Evolutionary conservation across 2,888 invertebrate species (phyloP).

Genomic region (Ptilodon capucinus): DNA sequence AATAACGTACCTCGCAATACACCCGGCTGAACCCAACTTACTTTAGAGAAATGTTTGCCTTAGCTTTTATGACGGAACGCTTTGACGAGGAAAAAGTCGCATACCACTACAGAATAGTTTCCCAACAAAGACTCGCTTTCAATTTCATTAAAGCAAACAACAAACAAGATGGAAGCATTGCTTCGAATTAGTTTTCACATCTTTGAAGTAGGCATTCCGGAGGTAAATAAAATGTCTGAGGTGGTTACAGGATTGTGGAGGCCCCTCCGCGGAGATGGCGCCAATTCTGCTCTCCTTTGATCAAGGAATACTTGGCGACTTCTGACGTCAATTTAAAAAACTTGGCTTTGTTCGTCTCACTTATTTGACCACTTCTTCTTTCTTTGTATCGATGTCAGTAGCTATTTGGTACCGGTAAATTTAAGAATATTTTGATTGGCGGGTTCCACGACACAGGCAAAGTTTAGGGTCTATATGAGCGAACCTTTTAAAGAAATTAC

Average conservation of each 20-base stretch:
- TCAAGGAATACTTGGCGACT: slow-evolving; percentile 59
- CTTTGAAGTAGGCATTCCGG: slow-evolving; percentile 72
- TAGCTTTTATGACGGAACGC: slow-evolving; percentile 34
- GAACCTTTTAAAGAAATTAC: slow-evolving; percentile 48
- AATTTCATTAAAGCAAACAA: slow-evolving; percentile 66
- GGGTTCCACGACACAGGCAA: slow-evolving; percentile 40
- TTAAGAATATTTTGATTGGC: slow-evolving; percentile 53
- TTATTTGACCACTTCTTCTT: slow-evolving; percentile 52
- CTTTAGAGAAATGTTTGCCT: slow-evolving; percentile 21
- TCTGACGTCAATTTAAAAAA: slow-evolving; percentile 58
- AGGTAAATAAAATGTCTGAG: slow-evolving; percentile 66
- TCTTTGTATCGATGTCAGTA: slow-evolving; percentile 49
- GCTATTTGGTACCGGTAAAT: slow-evolving; percentile 47
- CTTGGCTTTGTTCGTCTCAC: slow-evolving; percentile 49
- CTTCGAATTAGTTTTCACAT: slow-evolving; percentile 72
- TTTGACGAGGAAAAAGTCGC: slow-evolving; percentile 41
- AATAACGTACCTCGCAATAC: slow-evolving; percentile 49
- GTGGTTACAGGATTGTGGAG: slow-evolving; percentile 44
- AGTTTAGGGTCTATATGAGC: slow-evolving; percentile 42
- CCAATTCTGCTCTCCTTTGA: slow-evolving; percentile 60
- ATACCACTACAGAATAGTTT: slow-evolving; percentile 52
- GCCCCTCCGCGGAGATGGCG: slow-evolving; percentile 40
- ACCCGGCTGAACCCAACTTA: slow-evolving; percentile 15
- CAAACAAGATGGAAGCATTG: slow-evolving; percentile 58
- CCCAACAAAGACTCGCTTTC: slow-evolving; percentile 46